These are phyloP conservation scores for Lasaia peninsularis DNA, from an alignment of 1,140 invertebrate species.

Conservation along the genomic window DNA sequence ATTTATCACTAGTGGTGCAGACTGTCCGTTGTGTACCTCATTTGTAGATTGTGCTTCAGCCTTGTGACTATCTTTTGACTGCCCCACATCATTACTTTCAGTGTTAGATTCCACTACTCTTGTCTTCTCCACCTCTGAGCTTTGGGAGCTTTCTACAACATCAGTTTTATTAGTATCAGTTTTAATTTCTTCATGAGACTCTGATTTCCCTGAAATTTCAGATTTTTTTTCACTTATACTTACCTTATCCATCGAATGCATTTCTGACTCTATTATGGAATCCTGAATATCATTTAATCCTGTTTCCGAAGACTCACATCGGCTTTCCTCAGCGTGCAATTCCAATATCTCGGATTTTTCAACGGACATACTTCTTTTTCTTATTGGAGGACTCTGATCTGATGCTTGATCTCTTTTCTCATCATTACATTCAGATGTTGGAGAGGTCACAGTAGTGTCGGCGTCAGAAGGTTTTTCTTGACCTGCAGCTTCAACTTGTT, in stretches of 20 bases:
- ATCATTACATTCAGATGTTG: conserved; percentile 35
- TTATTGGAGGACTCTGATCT: conserved; percentile 12
- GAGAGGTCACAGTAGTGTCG: conserved; percentile 58
- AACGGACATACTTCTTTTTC: conserved; percentile 38
- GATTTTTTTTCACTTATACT: conserved; percentile 60
- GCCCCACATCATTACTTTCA: conserved; percentile 24
- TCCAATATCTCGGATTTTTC: conserved; percentile 64
- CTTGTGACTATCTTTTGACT: conserved; percentile 24
- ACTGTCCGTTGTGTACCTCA: conserved; percentile 45
- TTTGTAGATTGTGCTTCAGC: conserved; percentile 22
- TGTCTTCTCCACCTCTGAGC: conserved; percentile 28
- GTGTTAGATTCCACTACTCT: conserved; percentile 20
- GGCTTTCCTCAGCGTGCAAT: conserved; percentile 60
- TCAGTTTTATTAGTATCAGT: conserved; percentile 58
- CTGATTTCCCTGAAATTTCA: conserved; percentile 41
- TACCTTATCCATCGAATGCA: conserved; percentile 45
- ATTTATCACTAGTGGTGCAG: conserved; percentile 38
- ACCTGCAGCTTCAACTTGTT: conserved; percentile 22
- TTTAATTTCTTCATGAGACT: conserved; percentile 40
- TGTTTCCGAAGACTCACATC: conserved; percentile 50
- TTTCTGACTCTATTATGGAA: conserved; percentile 5
- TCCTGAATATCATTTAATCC: conserved; percentile 32
- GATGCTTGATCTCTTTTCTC: conserved; percentile 16
- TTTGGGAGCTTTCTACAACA: conserved; percentile 60
- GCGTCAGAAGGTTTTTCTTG: conserved; percentile 46